These are phyloP conservation scores for Cherax destructor DNA, from an alignment of 1,140 invertebrate genomes.

Conservation along the genomic window DNA sequence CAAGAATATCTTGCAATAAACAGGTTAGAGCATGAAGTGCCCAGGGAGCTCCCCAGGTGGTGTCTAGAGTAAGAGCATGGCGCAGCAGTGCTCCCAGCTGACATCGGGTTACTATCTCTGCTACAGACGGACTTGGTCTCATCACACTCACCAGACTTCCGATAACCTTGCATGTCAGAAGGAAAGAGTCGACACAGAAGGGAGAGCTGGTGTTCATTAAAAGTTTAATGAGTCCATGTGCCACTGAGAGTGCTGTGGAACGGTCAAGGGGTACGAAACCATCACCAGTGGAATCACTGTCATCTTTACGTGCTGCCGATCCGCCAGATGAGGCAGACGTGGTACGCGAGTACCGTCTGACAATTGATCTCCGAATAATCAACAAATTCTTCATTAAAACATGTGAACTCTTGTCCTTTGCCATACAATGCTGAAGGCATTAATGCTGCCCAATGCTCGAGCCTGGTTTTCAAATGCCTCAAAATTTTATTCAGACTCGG, in stretches of 20 bases:
- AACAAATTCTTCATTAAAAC: no score
- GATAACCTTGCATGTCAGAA: constrained; percentile 79
- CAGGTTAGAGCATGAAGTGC: constrained; percentile 88
- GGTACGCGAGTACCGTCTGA: constrained; percentile 45
- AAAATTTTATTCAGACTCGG: no score
- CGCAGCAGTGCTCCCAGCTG: constrained; percentile 58
- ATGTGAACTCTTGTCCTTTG: no score
- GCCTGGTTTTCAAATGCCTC: no score
- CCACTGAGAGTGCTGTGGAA: constrained; percentile 79
- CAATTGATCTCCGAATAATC: constrained; percentile 51
- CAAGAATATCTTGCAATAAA: constrained; percentile 86
- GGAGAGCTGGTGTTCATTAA: constrained; percentile 88
- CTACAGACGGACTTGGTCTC: constrained; percentile 48
- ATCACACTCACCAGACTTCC: constrained; percentile 69
- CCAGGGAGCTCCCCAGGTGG: constrained; percentile 74
- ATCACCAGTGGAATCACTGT: constrained; percentile 22
- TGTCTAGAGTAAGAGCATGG: constrained; percentile 82
- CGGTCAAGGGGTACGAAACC: constrained; percentile 73
- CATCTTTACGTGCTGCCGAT: constrained; percentile 55
- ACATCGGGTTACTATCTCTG: constrained; percentile 52
- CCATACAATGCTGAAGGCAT: no score
- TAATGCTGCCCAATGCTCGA: no score
- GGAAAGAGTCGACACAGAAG: constrained; percentile 88
- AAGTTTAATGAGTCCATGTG: constrained; percentile 85
- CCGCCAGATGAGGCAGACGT: constrained; percentile 34